Evolutionary conservation across 2,113 vertebrate genomes (phyloP).

Genomic region (Osmerus mordax): DNA sequence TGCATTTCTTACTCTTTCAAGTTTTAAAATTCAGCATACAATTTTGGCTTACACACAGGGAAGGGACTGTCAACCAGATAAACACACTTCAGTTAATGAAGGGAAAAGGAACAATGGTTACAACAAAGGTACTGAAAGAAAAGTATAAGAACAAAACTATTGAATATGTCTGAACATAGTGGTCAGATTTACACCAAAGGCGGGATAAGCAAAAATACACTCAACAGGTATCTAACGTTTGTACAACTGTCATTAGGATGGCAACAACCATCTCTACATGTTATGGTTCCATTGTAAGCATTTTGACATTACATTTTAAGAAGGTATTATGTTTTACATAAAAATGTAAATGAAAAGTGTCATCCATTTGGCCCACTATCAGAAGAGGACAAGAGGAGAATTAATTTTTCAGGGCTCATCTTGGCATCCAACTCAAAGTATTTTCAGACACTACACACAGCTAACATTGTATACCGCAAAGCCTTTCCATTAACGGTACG

Average conservation of each 20-base stretch:
- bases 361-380: conserved; percentile 46
- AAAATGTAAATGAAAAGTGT: neutral
- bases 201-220: conserved; percentile 44
- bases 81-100: conserved; percentile 15
- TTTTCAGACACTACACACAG: neutral
- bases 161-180: neutral
- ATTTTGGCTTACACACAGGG: conserved; percentile 62
- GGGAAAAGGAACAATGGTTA: conserved; percentile 38
- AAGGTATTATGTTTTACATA: conserved; percentile 10
- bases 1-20: conserved; percentile 44
- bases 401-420: conserved; percentile 28
- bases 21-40: conserved; percentile 48
- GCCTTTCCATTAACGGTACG: conserved; percentile 1
- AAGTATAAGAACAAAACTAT: conserved; percentile 23
- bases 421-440: conserved; percentile 43
- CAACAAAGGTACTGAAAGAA: conserved; percentile 35
- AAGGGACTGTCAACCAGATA: conserved; percentile 34
- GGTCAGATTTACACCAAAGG: conserved; percentile 50
- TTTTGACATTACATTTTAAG: neutral
- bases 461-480: neutral
- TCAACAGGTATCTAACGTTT: no score
- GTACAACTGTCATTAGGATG: no score
- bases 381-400: conserved; percentile 10
- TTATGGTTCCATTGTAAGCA: neutral
- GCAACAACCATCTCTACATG: neutral